These are phyloP conservation scores for Turritopsis rubra DNA, from an alignment of 30 jellyfish, hydroid and myxozoan genomes.

Conservation along the genomic window DNA sequence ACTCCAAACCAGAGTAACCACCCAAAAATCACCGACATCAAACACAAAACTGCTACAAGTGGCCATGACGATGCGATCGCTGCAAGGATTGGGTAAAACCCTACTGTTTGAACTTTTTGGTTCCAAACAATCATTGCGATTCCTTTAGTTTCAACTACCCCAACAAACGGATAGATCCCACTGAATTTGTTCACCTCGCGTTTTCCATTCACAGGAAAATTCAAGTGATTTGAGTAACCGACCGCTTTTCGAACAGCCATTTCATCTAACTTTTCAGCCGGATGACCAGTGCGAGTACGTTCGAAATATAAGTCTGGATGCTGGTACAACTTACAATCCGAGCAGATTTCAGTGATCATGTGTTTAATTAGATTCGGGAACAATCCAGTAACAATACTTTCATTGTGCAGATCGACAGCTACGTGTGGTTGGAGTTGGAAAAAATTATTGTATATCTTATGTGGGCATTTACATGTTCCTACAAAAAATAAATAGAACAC, in stretches of 20 bases:
- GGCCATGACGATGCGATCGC: conserved; percentile 17
- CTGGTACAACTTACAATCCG: conserved; percentile 8
- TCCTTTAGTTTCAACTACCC: background rate
- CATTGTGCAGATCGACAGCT: background rate
- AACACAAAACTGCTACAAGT: background rate
- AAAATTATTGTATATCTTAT: conserved; percentile 2
- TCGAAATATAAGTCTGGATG: background rate
- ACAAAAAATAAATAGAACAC: background rate
- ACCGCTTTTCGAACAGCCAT: background rate
- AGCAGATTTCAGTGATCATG: conserved; percentile 4
- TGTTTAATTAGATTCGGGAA: background rate
- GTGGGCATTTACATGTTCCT: conserved; percentile 28
- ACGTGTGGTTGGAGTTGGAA: background rate
- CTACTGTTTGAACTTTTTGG: background rate
- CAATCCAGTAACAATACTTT: background rate
- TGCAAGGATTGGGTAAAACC: background rate
- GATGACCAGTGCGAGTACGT: conserved; percentile 8
- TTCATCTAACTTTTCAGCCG: background rate
- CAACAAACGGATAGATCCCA: conserved; percentile 24
- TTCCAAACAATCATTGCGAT: conserved; percentile 13
- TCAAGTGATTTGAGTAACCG: background rate
- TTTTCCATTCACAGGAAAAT: conserved; percentile 12
- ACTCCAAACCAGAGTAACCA: conserved; percentile 23
- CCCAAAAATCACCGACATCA: background rate
- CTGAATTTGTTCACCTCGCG: background rate